Evolutionary conservation across 2,113 vertebrate genomes (phyloP), one percentile per base, ranked within the genome.

Genomic region (Takifugu flavidus): DNA sequence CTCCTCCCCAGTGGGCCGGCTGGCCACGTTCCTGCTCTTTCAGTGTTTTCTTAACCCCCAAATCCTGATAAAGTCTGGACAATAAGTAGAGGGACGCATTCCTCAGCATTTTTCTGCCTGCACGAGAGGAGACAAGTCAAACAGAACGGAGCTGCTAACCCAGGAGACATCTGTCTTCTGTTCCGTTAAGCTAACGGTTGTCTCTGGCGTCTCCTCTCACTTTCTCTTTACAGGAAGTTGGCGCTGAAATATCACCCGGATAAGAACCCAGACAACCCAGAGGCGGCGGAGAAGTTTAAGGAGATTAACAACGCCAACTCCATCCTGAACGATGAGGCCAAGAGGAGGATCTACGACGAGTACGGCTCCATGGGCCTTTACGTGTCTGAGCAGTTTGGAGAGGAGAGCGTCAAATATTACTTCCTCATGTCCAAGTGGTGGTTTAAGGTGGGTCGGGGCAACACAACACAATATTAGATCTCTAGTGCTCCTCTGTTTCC

Each of bases 271-370:
- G 95, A 94, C 15, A 90, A 98, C 56, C 89, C 93, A 0, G 91
- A 94, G 53, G 94, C 95, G 0, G 92, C 93, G 0, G 96, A 98
- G 70, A 93, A 94, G 73, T 98, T 98, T 75, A 98, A 98, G 86
- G 96, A 98, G 89, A 96, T 98, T 73, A 98, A 98, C 91, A 91
- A 90, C 43, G 96, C 96, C 46, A 94, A 98, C 72, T 83, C 93
- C 1, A 91, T 95, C 2, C 86, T 98, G 28, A 93, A 90, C 5
- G 95, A 98, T 31, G 89, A 89, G 13, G 93, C 87, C 80, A 95
- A 94, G 81, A 88, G 92, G 54, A 93, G 83, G 67, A 92, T 98
- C 59, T 98, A 98, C 0, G 93, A 98, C n/a, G 86, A 86, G 69
- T 95, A 96, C 1, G 96, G 96, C 68, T 97, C 95, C 34, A 89